Conservation (phyloP, 2,797 vertebrate genomes). For the Myotis planiceps region DNA sequence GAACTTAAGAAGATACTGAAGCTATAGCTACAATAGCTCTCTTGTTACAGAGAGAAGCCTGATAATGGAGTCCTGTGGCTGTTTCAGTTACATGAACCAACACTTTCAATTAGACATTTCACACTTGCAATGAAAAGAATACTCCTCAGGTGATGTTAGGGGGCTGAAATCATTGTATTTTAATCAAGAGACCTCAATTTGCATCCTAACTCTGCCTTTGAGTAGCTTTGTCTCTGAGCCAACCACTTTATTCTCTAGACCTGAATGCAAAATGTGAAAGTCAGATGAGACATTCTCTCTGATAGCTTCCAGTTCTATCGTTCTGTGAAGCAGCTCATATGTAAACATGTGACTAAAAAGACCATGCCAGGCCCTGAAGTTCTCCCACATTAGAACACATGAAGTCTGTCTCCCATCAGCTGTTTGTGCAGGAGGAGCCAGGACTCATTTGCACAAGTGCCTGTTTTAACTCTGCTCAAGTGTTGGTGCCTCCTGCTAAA, state of each 20-base stretch:
- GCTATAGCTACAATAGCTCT: background rate
- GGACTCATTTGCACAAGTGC: background rate
- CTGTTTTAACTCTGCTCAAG: background rate
- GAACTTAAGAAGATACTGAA: background rate
- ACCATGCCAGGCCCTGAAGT: background rate
- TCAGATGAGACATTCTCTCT: background rate
- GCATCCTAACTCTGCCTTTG: background rate
- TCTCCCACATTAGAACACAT: background rate
- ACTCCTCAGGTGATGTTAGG: background rate
- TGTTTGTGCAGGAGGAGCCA: background rate
- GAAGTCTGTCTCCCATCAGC: conserved; percentile 17
- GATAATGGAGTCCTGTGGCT: background rate
- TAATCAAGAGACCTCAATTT: background rate
- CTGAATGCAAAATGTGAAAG: background rate
- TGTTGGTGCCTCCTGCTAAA: conserved; percentile 28
- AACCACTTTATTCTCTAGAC: background rate
- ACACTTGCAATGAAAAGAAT: background rate
- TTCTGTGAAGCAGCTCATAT: background rate
- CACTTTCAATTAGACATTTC: background rate
- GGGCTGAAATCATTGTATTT: background rate
- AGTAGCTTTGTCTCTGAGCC: background rate
- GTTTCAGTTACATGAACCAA: background rate
- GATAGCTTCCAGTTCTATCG: background rate
- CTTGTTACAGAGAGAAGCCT: background rate
- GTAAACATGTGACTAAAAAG: background rate